phyloP scores from a whole-genome alignment of 2,888 invertebrate species.

The Diploptera punctata region DNA sequence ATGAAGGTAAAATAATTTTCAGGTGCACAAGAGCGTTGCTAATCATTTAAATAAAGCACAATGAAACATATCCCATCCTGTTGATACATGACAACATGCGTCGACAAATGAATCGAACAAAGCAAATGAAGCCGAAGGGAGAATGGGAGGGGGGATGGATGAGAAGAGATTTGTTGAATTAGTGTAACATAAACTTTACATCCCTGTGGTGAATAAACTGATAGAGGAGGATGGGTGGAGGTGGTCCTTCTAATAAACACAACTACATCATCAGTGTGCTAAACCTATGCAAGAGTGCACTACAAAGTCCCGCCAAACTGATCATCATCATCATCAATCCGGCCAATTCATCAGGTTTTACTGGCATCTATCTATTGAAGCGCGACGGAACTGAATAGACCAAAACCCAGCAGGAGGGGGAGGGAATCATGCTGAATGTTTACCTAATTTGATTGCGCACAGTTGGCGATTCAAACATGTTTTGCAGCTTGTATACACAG shows the following conservation, averaged over 20 bases:
- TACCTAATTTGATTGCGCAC: conserved; percentile 41
- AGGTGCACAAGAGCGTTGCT: too few relatives aligned
- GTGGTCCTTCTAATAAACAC: conserved; percentile 22
- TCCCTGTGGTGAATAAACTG: conserved; percentile 20
- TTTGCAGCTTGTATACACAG: conserved; percentile 37
- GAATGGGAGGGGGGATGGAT: not conserved
- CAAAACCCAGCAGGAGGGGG: not conserved
- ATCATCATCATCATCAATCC: conserved; percentile 13
- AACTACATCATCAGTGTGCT: conserved; percentile 15
- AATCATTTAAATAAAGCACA: too few relatives aligned
- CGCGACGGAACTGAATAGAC: conserved; percentile 10
- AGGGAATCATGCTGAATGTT: conserved; percentile 33
- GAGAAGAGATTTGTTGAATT: conserved; percentile 19
- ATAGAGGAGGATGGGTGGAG: not conserved
- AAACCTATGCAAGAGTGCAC: conserved; percentile 31
- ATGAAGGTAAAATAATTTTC: too few relatives aligned
- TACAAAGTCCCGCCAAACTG: conserved; percentile 24
- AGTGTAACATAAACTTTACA: conserved; percentile 20
- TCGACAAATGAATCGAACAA: conserved; percentile 23
- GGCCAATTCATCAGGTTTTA: conserved; percentile 26
- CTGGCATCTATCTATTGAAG: conserved; percentile 19
- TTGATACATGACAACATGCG: not conserved
- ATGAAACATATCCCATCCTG: not conserved
- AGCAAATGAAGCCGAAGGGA: conserved; percentile 3
- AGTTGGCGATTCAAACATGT: conserved; percentile 40